Conservation (phyloP, 1,140 invertebrate genomes). For the Pseudomyrmex cubaensis region DNA sequence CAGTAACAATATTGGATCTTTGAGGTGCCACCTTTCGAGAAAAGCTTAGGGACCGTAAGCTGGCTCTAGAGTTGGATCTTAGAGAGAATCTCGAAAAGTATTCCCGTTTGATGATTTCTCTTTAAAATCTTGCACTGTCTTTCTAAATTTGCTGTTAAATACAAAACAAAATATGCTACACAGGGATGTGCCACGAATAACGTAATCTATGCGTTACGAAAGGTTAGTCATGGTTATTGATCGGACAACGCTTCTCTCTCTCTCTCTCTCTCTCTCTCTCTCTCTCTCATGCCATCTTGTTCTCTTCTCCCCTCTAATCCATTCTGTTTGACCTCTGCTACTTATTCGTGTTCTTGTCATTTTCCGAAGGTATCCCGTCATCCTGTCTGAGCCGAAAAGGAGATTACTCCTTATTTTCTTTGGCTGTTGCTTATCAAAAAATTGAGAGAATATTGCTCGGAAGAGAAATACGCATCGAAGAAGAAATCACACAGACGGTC, state of each 20-base stretch:
- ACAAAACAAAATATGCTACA: constrained; percentile 11
- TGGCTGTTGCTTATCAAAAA: constrained; percentile 12
- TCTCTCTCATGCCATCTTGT: neutral
- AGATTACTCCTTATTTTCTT: constrained; percentile 1
- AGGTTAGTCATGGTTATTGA: constrained; percentile 79
- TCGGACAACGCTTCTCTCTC: constrained; percentile 72
- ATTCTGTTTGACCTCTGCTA: constrained; percentile 29
- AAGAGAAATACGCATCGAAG: constrained; percentile 31
- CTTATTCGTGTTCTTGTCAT: constrained; percentile 25
- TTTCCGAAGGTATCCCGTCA: constrained; percentile 53
- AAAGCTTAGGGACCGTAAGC: neutral
- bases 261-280: constrained; percentile 39
- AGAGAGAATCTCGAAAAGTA: neutral
- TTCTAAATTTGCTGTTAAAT: constrained; percentile 55
- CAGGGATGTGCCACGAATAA: constrained; percentile 75
- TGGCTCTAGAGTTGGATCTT: neutral
- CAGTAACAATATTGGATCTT: neutral
- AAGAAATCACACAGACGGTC: constrained; percentile 40
- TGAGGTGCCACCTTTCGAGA: neutral
- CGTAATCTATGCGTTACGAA: constrained; percentile 77
- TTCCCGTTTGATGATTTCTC: constrained; percentile 9
- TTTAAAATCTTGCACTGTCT: constrained; percentile 22
- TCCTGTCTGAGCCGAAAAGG: neutral
- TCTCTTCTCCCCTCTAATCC: neutral
- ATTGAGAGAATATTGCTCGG: neutral